phyloP scores from a whole-genome alignment of 2,113 vertebrate genomes.

The Scomber colias region DNA sequence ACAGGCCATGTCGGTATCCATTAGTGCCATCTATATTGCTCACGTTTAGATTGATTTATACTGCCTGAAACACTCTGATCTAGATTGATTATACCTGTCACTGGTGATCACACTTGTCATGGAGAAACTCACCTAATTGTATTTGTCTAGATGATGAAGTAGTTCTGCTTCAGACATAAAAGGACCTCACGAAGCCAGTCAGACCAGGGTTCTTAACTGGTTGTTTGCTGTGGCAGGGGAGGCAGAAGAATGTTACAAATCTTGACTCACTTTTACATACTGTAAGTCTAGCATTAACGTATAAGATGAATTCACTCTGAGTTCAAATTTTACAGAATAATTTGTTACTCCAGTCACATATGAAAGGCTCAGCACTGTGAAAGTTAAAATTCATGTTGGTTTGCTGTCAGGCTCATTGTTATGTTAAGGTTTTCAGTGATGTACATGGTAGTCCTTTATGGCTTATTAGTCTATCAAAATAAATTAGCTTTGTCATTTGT shows the following conservation, averaged over 20 bases:
- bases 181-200: slow-evolving; percentile 44
- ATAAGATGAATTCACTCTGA: not conserved
- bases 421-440: slow-evolving; percentile 26
- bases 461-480: slow-evolving; percentile 60
- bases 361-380: not conserved
- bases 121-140: slow-evolving; percentile 69
- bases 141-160: slow-evolving; percentile 79
- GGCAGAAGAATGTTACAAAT: slow-evolving; percentile 9
- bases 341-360: too few species aligned
- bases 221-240: slow-evolving; percentile 33
- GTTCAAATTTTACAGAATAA: not conserved
- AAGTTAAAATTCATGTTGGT: slow-evolving; percentile 24
- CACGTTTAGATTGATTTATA: slow-evolving; percentile 76
- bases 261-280: not conserved
- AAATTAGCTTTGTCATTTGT: slow-evolving; percentile 64
- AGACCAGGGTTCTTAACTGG: slow-evolving; percentile 35
- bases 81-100: slow-evolving; percentile 74
- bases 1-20: slow-evolving; percentile 66
- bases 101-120: slow-evolving; percentile 70
- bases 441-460: slow-evolving; percentile 23
- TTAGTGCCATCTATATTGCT: slow-evolving; percentile 65
- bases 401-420: slow-evolving; percentile 11
- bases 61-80: slow-evolving; percentile 72
- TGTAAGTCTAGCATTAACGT: not conserved
- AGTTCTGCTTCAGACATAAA: slow-evolving; percentile 68